phyloP scores from a whole-genome alignment of 2,113 vertebrate species.

The Elaphurus davidianus region DNA sequence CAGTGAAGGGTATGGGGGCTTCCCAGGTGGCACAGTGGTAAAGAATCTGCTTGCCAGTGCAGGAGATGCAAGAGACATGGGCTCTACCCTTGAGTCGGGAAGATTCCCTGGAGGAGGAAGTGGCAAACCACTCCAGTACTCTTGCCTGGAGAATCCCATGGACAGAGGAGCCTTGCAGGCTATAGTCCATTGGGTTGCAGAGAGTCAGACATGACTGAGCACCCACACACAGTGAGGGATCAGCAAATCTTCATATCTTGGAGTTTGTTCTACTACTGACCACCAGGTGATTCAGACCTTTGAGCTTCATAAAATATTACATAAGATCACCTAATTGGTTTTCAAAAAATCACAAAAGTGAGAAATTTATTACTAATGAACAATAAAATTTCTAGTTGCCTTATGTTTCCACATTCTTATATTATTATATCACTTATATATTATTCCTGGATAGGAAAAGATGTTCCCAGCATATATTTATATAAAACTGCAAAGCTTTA shows the following conservation, averaged over 20 bases:
- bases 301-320: background rate
- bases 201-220: background rate
- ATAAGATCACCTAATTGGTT: background rate
- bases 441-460: background rate
- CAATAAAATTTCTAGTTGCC: background rate
- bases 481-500: background rate
- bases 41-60: background rate
- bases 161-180: background rate
- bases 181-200: background rate
- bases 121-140: background rate
- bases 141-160: background rate
- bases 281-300: background rate
- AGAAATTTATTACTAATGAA: background rate
- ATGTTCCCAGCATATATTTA: background rate
- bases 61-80: background rate
- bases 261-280: background rate
- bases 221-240: background rate
- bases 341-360: background rate
- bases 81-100: background rate
- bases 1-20: background rate
- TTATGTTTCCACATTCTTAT: background rate
- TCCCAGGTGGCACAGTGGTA: background rate
- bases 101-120: background rate
- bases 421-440: background rate
- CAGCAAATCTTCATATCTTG: background rate